These are phyloP conservation scores for Peromyscus nudipes DNA, from an alignment of 2,797 vertebrate genomes.

Conservation along the genomic window DNA sequence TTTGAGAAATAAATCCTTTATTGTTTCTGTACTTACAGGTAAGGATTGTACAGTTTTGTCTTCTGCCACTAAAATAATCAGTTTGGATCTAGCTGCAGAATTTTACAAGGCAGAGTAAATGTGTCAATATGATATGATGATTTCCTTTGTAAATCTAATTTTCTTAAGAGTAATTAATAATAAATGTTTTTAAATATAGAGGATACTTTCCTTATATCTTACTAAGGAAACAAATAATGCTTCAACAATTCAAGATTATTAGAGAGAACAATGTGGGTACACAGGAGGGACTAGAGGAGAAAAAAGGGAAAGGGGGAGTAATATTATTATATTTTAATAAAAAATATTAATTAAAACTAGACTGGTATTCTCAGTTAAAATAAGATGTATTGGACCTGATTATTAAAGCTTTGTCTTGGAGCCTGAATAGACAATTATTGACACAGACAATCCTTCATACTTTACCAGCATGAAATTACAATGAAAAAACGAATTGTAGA, in stretches of 20 bases:
- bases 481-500: conserved; percentile 80
- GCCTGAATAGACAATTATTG: conserved; percentile 82
- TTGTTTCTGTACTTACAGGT: conserved; percentile 16
- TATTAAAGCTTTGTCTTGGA: conserved; percentile 82
- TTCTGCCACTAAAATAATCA: neutral
- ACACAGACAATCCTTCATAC: conserved; percentile 82
- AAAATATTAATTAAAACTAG: conserved; percentile 35
- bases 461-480: conserved; percentile 83
- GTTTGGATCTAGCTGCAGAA: conserved; percentile 48
- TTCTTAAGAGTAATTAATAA: conserved; percentile 57
- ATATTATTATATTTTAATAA: neutral
- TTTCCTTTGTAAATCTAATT: neutral
- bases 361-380: conserved; percentile 76
- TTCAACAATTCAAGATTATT: conserved; percentile 62
- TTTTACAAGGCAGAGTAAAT: conserved; percentile 53
- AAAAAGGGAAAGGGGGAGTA: neutral
- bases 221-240: conserved; percentile 1
- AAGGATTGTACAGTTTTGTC: conserved; percentile 46
- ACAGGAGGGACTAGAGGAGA: neutral
- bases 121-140: conserved; percentile 20
- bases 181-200: conserved; percentile 63
- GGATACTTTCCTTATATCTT: conserved; percentile 14
- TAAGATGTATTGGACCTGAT: conserved; percentile 73
- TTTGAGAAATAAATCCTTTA: neutral
- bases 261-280: neutral